Evolutionary conservation across 2,888 invertebrate species (phyloP).

Genomic region (Epinotia demarniana): DNA sequence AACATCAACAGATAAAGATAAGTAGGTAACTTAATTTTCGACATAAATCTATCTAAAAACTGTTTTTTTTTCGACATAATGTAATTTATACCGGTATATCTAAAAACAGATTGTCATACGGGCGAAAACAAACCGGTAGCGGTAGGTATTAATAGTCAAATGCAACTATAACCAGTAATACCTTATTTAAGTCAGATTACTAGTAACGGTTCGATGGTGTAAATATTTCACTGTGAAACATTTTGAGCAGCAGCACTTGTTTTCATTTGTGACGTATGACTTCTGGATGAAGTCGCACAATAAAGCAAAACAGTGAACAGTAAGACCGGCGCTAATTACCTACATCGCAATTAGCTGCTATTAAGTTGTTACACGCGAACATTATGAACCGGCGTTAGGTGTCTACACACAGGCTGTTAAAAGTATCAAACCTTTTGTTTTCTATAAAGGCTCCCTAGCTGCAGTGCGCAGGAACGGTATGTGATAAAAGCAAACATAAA

Average conservation of each 20-base stretch:
- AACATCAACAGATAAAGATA: too few species aligned
- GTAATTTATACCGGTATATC: too few species aligned
- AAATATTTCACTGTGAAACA: not conserved
- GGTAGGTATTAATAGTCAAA: too few species aligned
- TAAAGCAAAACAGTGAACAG: conserved; percentile 36
- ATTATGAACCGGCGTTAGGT: conserved; percentile 30
- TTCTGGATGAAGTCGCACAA: conserved; percentile 1
- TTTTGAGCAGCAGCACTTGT: not conserved
- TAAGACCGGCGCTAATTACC: conserved; percentile 50
- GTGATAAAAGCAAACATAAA: too few species aligned
- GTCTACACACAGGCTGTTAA: conserved; percentile 46
- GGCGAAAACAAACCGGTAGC: too few species aligned
- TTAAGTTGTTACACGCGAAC: conserved; percentile 47
- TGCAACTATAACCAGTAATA: too few species aligned
- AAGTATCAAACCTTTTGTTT: conserved; percentile 3
- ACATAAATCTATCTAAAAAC: too few species aligned
- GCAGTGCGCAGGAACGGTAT: too few species aligned
- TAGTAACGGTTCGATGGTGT: not conserved
- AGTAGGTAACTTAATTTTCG: too few species aligned
- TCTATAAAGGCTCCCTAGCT: not conserved
- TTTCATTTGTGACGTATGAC: not conserved
- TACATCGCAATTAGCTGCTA: conserved; percentile 55
- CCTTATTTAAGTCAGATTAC: too few species aligned
- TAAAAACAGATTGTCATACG: too few species aligned
- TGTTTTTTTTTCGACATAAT: too few species aligned